phyloP scores from a whole-genome alignment of 2,797 vertebrate genomes.

The Acanthis flammea region DNA sequence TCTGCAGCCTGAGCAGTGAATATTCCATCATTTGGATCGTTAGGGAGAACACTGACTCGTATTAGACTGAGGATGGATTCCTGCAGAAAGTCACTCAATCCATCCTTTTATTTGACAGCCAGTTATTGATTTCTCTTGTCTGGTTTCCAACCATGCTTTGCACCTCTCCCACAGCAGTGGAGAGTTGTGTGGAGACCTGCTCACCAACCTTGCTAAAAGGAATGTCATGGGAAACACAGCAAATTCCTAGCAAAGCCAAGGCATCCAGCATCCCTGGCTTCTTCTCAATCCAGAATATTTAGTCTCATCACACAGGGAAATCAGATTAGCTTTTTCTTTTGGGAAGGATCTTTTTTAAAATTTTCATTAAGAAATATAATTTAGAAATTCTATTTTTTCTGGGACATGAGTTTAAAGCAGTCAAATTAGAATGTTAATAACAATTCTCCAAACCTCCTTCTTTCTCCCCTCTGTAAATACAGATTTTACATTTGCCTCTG shows the following conservation, averaged over 20 bases:
- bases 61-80: slow-evolving; percentile 34
- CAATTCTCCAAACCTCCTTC: neutral
- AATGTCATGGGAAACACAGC: neutral
- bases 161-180: neutral
- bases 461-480: neutral
- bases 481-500: neutral
- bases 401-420: neutral
- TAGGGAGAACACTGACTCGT: slow-evolving; percentile 35
- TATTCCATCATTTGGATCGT: slow-evolving; percentile 32
- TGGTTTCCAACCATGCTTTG: slow-evolving; percentile 8
- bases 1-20: neutral
- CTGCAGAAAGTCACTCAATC: slow-evolving; percentile 40
- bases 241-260: neutral
- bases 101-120: slow-evolving; percentile 23
- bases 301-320: neutral
- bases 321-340: neutral
- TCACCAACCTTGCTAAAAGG: neutral
- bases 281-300: neutral
- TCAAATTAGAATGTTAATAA: neutral
- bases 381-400: neutral
- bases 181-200: neutral
- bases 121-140: slow-evolving; percentile 32
- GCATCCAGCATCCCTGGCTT: neutral
- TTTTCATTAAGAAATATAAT: neutral
- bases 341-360: rapidly evolving